Evolutionary conservation across 1,140 invertebrate genomes (phyloP).

Genomic region (Aphelenchoides besseyi): DNA sequence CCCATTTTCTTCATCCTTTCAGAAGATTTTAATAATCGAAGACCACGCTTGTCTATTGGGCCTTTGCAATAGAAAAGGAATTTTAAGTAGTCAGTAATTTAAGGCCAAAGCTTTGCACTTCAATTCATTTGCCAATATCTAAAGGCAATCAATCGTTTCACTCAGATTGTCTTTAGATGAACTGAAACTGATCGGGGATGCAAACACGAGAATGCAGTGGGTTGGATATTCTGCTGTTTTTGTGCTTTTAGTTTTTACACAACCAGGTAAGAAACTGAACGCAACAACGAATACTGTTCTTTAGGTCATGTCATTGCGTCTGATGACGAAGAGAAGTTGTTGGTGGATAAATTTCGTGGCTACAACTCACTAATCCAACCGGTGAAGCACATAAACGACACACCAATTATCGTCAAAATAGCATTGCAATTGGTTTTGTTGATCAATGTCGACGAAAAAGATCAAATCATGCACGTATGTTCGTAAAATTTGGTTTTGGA

Average conservation of each 20-base stretch:
- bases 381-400: slow-evolving; percentile 86
- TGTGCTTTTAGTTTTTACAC: too few relatives aligned
- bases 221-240: too few relatives aligned
- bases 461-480: slow-evolving; percentile 60
- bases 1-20: neutral
- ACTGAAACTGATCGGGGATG: too few relatives aligned
- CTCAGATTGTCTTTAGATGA: neutral
- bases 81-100: too few relatives aligned
- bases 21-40: neutral
- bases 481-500: slow-evolving; percentile 1
- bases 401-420: slow-evolving; percentile 82
- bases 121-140: too few relatives aligned
- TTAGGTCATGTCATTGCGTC: too few relatives aligned
- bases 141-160: neutral
- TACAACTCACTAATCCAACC: slow-evolving; percentile 99
- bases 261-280: too few relatives aligned
- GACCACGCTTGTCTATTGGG: too few relatives aligned
- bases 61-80: too few relatives aligned
- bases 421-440: slow-evolving; percentile 95
- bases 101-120: too few relatives aligned
- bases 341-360: slow-evolving; percentile 71
- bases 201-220: too few relatives aligned
- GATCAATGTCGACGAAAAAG: slow-evolving; percentile 90
- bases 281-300: too few relatives aligned
- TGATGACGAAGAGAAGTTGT: slow-evolving; percentile 56